These are phyloP conservation scores for Nasonia longicornis DNA, from an alignment of 1,140 invertebrate species.

Conservation along the genomic window DNA sequence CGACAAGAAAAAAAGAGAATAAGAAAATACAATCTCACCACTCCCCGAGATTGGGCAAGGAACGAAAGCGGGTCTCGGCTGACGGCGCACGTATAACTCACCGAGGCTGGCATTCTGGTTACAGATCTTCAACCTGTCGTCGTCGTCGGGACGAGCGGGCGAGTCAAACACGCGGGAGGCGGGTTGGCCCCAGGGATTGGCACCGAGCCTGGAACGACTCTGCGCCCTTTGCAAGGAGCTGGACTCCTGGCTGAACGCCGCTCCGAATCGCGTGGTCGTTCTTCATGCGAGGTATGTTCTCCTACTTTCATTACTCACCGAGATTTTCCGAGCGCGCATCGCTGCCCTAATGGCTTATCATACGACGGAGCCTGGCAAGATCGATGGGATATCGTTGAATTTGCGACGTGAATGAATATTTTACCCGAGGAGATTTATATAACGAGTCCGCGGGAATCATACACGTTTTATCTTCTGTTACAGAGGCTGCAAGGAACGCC, in stretches of 20 bases:
- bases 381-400: too few relatives aligned
- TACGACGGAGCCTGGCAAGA: too few relatives aligned
- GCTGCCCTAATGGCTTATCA: too few relatives aligned
- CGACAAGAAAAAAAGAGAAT: too few relatives aligned
- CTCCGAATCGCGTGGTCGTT: conserved; percentile 86
- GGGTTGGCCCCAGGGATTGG: conserved; percentile 87
- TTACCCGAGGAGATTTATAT: not conserved
- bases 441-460: too few relatives aligned
- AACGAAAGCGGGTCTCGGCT: not conserved
- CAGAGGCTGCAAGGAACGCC: conserved; percentile 80
- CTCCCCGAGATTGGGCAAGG: not conserved
- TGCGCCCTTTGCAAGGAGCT: conserved; percentile 93
- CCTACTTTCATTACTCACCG: not conserved
- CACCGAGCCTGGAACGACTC: conserved; percentile 88
- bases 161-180: conserved; percentile 80
- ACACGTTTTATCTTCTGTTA: conserved; percentile 34
- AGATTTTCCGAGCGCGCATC: not conserved
- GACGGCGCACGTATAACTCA: not conserved
- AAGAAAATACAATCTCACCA: not conserved
- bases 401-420: not conserved
- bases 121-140: conserved; percentile 88
- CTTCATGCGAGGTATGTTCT: conserved; percentile 83
- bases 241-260: conserved; percentile 88
- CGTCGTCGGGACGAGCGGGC: conserved; percentile 71
- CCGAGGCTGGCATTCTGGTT: conserved; percentile 50